Conservation (phyloP, 2,888 invertebrate species). For the Xestia c-nigrum region DNA sequence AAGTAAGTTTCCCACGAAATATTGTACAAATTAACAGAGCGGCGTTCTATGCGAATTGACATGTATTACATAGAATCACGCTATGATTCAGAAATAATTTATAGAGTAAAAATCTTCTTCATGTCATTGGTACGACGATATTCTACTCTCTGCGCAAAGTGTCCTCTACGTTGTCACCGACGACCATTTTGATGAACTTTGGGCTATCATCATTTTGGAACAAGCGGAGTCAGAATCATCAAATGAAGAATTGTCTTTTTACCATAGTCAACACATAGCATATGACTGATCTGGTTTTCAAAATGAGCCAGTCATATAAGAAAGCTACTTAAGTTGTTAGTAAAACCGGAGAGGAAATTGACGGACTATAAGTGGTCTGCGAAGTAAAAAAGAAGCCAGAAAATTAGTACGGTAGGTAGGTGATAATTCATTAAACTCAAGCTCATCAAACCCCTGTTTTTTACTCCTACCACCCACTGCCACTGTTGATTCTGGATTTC, state of each 20-base stretch:
- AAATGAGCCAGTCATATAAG: not conserved
- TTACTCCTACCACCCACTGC: too few species aligned
- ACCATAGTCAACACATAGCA: not conserved
- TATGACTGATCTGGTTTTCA: not conserved
- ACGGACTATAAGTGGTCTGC: not conserved
- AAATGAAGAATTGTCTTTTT: not conserved
- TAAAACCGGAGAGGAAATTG: not conserved
- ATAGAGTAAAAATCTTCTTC: not conserved
- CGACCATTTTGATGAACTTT: not conserved
- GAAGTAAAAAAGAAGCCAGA: not conserved
- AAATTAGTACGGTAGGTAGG: not conserved
- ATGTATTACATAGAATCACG: not conserved
- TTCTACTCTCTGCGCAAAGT: not conserved
- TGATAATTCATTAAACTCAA: not conserved
- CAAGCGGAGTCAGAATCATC: not conserved
- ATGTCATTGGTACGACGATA: not conserved
- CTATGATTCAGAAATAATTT: slow-evolving; percentile 13
- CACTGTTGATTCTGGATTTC: too few species aligned
- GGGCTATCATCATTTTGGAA: not conserved
- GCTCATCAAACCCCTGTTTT: too few species aligned
- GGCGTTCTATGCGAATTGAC: slow-evolving; percentile 8
- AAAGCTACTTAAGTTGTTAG: not conserved
- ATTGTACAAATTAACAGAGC: slow-evolving; percentile 37
- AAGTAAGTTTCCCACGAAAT: slow-evolving; percentile 57
- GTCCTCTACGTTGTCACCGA: not conserved